These are phyloP conservation scores for Molanna angustata DNA, from an alignment of 2,888 invertebrate species.

Conservation along the genomic window DNA sequence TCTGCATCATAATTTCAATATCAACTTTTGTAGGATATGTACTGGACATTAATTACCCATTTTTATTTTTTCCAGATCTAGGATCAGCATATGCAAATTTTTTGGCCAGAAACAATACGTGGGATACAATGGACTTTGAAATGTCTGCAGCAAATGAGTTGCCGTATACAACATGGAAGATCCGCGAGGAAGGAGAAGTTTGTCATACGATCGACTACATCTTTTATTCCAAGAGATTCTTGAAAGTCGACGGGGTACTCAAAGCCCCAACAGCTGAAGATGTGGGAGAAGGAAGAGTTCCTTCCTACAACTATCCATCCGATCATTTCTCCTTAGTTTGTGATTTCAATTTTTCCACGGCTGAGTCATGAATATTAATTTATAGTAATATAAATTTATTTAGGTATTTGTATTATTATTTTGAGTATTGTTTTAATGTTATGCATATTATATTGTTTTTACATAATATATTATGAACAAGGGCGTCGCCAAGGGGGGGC, in stretches of 20 bases:
- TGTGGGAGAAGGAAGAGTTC: slow-evolving; percentile 64
- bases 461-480: no score
- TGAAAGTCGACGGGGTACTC: slow-evolving; percentile 56
- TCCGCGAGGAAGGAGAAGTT: slow-evolving; percentile 66
- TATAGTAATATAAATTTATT: no score
- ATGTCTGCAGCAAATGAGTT: slow-evolving; percentile 56
- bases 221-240: slow-evolving; percentile 58
- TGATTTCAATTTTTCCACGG: slow-evolving; percentile 51
- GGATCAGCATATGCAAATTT: slow-evolving; percentile 30
- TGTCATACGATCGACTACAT: slow-evolving; percentile 76
- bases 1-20: no score
- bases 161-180: slow-evolving; percentile 74
- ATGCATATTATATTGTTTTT: no score
- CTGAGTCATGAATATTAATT: no score
- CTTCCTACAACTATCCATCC: slow-evolving; percentile 68
- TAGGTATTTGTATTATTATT: no score
- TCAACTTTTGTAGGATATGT: no score
- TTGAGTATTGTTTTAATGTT: no score
- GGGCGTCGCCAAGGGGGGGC: no score
- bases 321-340: slow-evolving; percentile 74
- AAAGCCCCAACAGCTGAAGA: slow-evolving; percentile 63
- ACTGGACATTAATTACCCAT: no score
- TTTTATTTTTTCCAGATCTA: slow-evolving; percentile 12
- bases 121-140: slow-evolving; percentile 17
- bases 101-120: not conserved